Evolutionary conservation across 2,888 invertebrate species (phyloP).

Genomic region (Dryadula phaetusa): DNA sequence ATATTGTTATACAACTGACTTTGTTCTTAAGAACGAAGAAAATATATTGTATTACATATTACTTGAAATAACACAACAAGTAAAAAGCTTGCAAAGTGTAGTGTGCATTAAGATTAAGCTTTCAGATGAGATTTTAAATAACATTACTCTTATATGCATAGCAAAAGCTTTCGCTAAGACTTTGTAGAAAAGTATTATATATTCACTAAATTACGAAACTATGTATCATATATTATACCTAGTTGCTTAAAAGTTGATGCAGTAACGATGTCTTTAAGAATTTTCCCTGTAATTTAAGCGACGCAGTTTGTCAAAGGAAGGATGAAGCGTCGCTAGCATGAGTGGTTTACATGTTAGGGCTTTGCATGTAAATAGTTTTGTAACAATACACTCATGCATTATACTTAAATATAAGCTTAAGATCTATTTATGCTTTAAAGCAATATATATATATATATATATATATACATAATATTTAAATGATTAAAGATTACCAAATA

Average conservation of each 20-base stretch:
- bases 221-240: not conserved
- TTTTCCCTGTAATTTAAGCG: constrained; percentile 18
- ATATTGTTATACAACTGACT: no score
- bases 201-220: not conserved
- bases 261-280: constrained; percentile 15
- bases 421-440: no score
- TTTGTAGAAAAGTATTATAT: not conserved
- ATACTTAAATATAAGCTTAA: not conserved
- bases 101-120: no score
- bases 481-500: no score
- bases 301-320: constrained; percentile 21
- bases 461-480: no score
- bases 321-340: constrained; percentile 2
- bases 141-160: not conserved
- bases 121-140: not conserved
- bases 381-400: not conserved
- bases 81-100: no score
- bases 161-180: not conserved
- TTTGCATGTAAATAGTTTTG: constrained; percentile 14
- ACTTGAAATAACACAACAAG: no score
- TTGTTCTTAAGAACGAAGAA: no score
- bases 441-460: no score
- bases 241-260: not conserved
- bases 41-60: no score
- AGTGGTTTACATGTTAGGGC: not conserved